A percentile compares a stretch with the other conserved stretches of the same genome.
These are phyloP conservation scores for Pemphigus obesinymphae DNA, from an alignment of 1,140 invertebrate species.

Conservation along the genomic window DNA sequence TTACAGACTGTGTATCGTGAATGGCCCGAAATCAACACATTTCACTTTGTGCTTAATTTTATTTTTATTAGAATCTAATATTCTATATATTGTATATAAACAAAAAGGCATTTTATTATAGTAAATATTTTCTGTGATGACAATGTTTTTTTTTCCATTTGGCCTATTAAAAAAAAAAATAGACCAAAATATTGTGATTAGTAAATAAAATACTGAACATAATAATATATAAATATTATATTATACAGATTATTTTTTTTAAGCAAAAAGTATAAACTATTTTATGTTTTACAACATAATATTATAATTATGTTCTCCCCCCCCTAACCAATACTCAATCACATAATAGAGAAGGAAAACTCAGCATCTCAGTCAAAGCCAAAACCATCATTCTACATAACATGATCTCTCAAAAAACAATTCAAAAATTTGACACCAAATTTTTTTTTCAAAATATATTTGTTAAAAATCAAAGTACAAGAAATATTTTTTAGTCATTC, in stretches of 20 bases:
- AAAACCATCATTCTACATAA: too few species aligned
- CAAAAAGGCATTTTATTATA: slow-evolving; percentile 8
- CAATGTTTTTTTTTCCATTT: not conserved
- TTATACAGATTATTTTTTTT: not conserved
- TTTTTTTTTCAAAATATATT: too few species aligned
- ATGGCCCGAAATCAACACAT: not conserved
- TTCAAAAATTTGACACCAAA: not conserved
- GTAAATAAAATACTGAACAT: not conserved
- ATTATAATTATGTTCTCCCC: too few species aligned
- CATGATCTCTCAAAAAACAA: too few species aligned
- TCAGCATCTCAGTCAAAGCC: too few species aligned
- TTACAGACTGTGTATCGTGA: slow-evolving; percentile 20
- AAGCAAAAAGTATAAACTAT: not conserved
- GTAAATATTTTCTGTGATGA: slow-evolving; percentile 16
- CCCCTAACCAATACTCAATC: too few species aligned
- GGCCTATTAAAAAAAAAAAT: not conserved
- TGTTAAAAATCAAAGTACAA: too few species aligned
- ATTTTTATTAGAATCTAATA: slow-evolving; percentile 9
- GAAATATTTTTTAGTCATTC: too few species aligned
- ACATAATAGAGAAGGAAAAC: too few species aligned
- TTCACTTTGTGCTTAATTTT: slow-evolving; percentile 21
- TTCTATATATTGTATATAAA: slow-evolving; percentile 25
- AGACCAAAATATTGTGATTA: not conserved
- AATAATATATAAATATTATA: too few species aligned
- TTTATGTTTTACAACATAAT: too few species aligned